Conservation (phyloP, 2,888 invertebrate species). For the Ornithoptera alexandrae region DNA sequence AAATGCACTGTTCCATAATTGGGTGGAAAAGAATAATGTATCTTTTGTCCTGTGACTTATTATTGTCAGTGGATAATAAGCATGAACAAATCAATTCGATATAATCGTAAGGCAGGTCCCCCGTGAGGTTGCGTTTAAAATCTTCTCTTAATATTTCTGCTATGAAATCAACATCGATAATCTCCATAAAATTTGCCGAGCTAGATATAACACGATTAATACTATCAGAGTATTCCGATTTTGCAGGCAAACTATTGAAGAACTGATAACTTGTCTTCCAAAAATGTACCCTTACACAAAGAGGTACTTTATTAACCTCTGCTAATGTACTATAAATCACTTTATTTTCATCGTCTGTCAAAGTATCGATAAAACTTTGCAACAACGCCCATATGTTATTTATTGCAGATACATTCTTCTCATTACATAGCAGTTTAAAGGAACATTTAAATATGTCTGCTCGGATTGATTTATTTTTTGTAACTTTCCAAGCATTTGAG, state of each 20-base stretch:
- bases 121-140: slow-evolving; percentile 41
- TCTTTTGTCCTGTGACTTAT: slow-evolving; percentile 43
- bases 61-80: slow-evolving; percentile 45
- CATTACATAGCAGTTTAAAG: slow-evolving; percentile 48
- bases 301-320: slow-evolving; percentile 43
- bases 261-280: slow-evolving; percentile 52
- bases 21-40: slow-evolving; percentile 49
- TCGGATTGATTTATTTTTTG: slow-evolving; percentile 56
- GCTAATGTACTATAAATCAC: slow-evolving; percentile 48
- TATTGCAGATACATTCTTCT: slow-evolving; percentile 42
- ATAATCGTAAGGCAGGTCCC: slow-evolving; percentile 23
- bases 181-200: slow-evolving; percentile 47
- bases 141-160: slow-evolving; percentile 44
- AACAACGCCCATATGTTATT: slow-evolving; percentile 50
- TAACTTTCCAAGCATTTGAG: slow-evolving; percentile 48
- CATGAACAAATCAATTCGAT: slow-evolving; percentile 43
- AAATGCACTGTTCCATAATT: slow-evolving; percentile 43
- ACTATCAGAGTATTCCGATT: slow-evolving; percentile 33
- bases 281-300: slow-evolving; percentile 44
- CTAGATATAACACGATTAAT: slow-evolving; percentile 36
- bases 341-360: slow-evolving; percentile 54
- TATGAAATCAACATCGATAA: slow-evolving; percentile 46
- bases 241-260: slow-evolving; percentile 42
- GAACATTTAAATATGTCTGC: slow-evolving; percentile 51
- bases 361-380: slow-evolving; percentile 51